Percentiles rank a stretch among this genome's conserved stretches.
These are phyloP conservation scores for Vesta saturnalis DNA, from an alignment of 2,888 invertebrate genomes.

Conservation along the genomic window DNA sequence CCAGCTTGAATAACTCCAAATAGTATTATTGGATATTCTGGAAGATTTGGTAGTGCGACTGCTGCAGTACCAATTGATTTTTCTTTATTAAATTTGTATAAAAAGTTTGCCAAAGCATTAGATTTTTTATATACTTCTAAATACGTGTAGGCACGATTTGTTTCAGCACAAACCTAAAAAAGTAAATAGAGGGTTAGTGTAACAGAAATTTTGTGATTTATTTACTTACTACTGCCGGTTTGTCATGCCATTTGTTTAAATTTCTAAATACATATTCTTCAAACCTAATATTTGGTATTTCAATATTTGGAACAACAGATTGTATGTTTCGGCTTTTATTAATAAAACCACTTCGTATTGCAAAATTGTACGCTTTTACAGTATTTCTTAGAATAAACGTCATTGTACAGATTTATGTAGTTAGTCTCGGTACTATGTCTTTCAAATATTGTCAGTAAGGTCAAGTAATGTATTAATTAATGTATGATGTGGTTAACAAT, in stretches of 20 bases:
- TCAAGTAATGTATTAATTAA: too few relatives aligned
- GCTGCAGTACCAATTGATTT: conserved; percentile 69
- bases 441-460: too few relatives aligned
- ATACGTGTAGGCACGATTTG: conserved; percentile 76
- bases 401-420: too few relatives aligned
- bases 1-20: conserved; percentile 77
- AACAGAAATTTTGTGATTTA: too few relatives aligned
- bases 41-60: conserved; percentile 77
- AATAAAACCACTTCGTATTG: too few relatives aligned
- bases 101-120: conserved; percentile 63
- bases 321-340: background rate
- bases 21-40: conserved; percentile 73
- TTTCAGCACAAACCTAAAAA: conserved; percentile 75
- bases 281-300: conserved; percentile 66
- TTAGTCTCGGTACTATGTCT: too few relatives aligned
- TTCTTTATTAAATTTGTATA: conserved; percentile 71
- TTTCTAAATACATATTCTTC: conserved; percentile 72
- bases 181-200: background rate
- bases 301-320: conserved; percentile 53
- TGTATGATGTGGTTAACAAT: too few relatives aligned
- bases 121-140: conserved; percentile 70
- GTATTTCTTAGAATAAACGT: too few relatives aligned
- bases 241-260: conserved; percentile 71
- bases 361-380: too few relatives aligned
- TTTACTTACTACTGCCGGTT: conserved; percentile 70